Evolutionary conservation across 2,113 vertebrate species (phyloP).

Genomic region (Corydoras maculifer): DNA sequence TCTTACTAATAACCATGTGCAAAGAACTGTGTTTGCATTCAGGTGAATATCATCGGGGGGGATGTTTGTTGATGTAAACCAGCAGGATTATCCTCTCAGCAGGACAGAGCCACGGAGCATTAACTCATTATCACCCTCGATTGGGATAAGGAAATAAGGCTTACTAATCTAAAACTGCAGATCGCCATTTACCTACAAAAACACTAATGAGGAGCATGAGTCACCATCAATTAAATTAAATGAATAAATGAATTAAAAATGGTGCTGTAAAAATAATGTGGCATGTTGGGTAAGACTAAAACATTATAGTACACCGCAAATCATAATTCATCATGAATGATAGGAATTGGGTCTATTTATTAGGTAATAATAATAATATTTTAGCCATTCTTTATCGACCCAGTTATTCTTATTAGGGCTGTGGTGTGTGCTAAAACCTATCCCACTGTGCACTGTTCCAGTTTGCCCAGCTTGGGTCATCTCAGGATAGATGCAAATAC

Average conservation of each 20-base stretch:
- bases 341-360: too few relatives aligned
- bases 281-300: background rate
- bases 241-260: background rate
- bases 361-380: too few relatives aligned
- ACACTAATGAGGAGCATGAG: conserved; percentile 1
- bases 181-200: conserved; percentile 11
- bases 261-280: background rate
- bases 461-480: too few relatives aligned
- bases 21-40: conserved; percentile 20
- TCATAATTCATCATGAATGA: background rate
- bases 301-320: background rate
- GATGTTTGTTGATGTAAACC: conserved; percentile 40
- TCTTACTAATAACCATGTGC: conserved; percentile 11
- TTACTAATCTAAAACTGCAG: conserved; percentile 11
- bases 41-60: conserved; percentile 1
- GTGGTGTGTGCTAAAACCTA: too few relatives aligned
- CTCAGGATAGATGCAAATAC: too few relatives aligned
- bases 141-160: conserved; percentile 31
- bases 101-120: conserved; percentile 23
- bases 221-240: conserved; percentile 1
- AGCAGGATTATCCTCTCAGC: conserved; percentile 39
- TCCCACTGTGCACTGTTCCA: too few relatives aligned
- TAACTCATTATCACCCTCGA: conserved; percentile 34
- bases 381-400: too few relatives aligned
- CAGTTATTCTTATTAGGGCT: too few relatives aligned